Conservation (phyloP, 2,113 vertebrate species). For the Gopherus evgoodei region DNA sequence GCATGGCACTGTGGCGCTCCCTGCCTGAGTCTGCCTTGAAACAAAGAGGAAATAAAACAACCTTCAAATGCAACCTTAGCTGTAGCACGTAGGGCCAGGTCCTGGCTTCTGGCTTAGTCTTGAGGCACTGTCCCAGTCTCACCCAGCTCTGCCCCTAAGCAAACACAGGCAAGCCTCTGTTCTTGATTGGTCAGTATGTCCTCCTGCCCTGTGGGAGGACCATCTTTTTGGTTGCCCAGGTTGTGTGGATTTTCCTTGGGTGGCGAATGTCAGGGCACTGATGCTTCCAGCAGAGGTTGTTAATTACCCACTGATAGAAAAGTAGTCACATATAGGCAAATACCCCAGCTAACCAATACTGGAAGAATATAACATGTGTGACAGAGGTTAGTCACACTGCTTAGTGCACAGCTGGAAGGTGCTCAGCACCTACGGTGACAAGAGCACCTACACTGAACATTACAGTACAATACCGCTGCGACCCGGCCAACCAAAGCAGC, state of each 20-base stretch:
- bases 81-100: background rate
- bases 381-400: background rate
- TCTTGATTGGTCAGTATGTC: background rate
- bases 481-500: too few species aligned
- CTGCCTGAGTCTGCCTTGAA: background rate
- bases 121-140: background rate
- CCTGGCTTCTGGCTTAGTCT: background rate
- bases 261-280: background rate
- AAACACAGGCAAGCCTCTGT: background rate
- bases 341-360: background rate
- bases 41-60: background rate
- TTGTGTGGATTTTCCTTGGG: background rate
- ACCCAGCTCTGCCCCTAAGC: background rate
- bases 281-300: background rate
- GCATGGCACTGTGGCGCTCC: background rate
- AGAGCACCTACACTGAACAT: background rate
- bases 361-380: background rate
- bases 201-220: too few species aligned
- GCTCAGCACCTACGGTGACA: background rate
- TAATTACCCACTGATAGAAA: background rate
- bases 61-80: background rate
- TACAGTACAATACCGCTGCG: background rate
- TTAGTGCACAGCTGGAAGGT: background rate
- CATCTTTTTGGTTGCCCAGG: background rate
- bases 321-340: background rate